These are phyloP conservation scores for Oncorhynchus tshawytscha DNA, from an alignment of 2,113 vertebrate genomes.

Conservation along the genomic window DNA sequence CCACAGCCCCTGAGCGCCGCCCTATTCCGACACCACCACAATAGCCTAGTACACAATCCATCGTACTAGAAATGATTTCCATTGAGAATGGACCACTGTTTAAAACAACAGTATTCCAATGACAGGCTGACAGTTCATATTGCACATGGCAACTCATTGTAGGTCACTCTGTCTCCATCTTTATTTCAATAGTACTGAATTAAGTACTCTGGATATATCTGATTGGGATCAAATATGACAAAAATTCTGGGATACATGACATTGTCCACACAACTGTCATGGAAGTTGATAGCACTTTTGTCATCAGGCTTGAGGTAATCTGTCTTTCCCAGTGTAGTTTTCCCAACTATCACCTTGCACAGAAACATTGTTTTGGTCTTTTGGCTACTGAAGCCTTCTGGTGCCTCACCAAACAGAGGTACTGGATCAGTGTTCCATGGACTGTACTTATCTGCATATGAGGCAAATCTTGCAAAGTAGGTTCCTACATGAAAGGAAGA, in stretches of 20 bases:
- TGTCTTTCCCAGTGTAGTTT: constrained; percentile 65
- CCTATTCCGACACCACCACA: too few species aligned
- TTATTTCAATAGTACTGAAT: constrained; percentile 77
- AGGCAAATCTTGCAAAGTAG: constrained; percentile 82
- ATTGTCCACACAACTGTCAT: constrained; percentile 84
- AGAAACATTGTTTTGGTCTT: constrained; percentile 77
- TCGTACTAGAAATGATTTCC: neutral
- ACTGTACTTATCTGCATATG: constrained; percentile 77
- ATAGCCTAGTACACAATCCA: too few species aligned
- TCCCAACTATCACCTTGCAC: constrained; percentile 82
- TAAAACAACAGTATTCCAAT: neutral
- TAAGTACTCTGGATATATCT: constrained; percentile 89
- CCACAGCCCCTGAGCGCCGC: too few species aligned
- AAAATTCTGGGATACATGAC: constrained; percentile 75
- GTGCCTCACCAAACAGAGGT: constrained; percentile 33
- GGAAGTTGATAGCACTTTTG: constrained; percentile 69
- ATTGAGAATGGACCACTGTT: neutral
- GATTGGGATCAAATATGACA: constrained; percentile 86
- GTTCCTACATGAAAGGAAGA: constrained; percentile 71
- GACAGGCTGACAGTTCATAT: neutral
- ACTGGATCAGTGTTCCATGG: constrained; percentile 31
- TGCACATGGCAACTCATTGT: neutral
- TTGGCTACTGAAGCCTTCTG: accelerated
- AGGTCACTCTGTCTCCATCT: neutral
- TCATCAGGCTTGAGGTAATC: constrained; percentile 78